Conservation (phyloP, 2,113 vertebrate genomes). For the Thinocorus orbignyianus region DNA sequence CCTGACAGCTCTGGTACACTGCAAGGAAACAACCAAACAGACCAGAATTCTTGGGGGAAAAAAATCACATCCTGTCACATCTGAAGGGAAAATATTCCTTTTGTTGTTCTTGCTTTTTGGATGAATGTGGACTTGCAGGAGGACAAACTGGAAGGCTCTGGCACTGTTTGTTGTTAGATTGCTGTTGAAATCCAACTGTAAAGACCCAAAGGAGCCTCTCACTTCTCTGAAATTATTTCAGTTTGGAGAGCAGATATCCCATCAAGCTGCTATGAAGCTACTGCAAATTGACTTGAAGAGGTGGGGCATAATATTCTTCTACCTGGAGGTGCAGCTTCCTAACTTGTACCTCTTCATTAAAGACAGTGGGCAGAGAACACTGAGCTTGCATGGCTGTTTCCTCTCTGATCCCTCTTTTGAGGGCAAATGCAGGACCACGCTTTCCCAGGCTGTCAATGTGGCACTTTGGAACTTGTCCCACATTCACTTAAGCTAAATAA, state of each 20-base stretch:
- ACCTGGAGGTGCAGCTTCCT: background rate
- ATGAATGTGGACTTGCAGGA: background rate
- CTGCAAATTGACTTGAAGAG: background rate
- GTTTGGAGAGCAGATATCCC: background rate
- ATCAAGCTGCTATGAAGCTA: background rate
- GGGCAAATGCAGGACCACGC: background rate
- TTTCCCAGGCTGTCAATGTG: conserved; percentile 10
- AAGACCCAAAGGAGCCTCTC: background rate
- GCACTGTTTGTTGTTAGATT: background rate
- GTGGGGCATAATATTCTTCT: background rate
- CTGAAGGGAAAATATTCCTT: background rate
- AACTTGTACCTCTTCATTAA: background rate
- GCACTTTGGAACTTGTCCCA: background rate
- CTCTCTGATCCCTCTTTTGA: background rate
- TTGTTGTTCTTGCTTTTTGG: background rate
- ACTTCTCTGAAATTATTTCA: background rate
- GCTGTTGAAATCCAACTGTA: background rate
- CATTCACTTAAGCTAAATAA: background rate
- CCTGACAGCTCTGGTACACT: background rate
- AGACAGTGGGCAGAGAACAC: too few species aligned
- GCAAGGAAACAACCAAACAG: background rate
- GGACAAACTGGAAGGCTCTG: background rate
- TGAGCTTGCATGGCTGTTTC: background rate
- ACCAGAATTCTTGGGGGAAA: background rate
- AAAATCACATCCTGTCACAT: background rate